Evolutionary conservation across 2,888 invertebrate genomes (phyloP), one percentile per base, ranked within the genome.

Genomic region (Drosophila monieri): DNA sequence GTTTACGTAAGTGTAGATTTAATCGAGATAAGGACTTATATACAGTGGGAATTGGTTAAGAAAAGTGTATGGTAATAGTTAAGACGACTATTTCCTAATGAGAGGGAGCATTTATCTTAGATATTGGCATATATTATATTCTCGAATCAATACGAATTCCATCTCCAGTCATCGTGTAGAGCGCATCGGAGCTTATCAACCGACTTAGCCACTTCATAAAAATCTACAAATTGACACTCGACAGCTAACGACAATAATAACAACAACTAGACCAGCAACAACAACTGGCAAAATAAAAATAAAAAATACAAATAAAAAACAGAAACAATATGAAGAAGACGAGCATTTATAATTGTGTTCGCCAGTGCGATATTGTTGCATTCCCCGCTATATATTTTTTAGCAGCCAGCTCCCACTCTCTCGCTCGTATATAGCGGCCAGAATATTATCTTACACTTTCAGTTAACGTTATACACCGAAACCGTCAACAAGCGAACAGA

Each of bases 371-470:
- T 64, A 64, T 62, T 62, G 37, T 37, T 64, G 51, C 62, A 64
- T 64, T 64, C 52, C 62, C 27, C 65, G 15, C 44, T 64, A 64
- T 52, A 25, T 35, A 25, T 18, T 8, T 27, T 27, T 27, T 41
- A 41, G 18, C 52, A 35, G 35, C 43, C 15, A 43, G 51, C 43
- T 46, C n/a, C 32, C 46, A 51, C 46, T 46, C 43, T 51, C 49
- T 43, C 30, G 37, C 39, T 35, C 43, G 43, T 53, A 78, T 80
- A 81, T 76, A 83, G 73, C 47, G 30, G 51, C 66, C 56, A 47
- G 64, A 56, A 72, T 76, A 72, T 83, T 74, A 80, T 78, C 80
- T 77, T 60, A 70, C 69, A 72, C 74, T 77, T 74, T 83, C 74
- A 80, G 80, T 85, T 79, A 79, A 74, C 80, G 80, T 55, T 73